Evolutionary conservation across 2,113 vertebrate genomes (phyloP).

Genomic region (Mastomys natalensis): DNA sequence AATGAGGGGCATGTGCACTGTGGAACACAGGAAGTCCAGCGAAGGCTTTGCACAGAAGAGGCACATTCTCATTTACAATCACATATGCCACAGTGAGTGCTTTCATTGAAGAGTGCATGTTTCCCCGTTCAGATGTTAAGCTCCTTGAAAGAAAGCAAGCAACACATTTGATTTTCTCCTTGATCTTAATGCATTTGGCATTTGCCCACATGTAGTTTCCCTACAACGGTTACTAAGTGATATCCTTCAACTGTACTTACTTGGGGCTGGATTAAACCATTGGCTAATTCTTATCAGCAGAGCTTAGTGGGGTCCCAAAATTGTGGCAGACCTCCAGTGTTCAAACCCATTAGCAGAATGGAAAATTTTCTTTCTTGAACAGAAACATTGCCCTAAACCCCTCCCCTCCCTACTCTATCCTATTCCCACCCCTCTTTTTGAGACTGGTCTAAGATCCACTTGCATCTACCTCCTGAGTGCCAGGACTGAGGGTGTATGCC

Average conservation of each 20-base stretch:
- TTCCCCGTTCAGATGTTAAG: conserved; percentile 10
- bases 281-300: conserved; percentile 46
- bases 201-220: conserved; percentile 40
- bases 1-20: neutral
- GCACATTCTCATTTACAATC: conserved; percentile 9
- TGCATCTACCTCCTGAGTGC: neutral
- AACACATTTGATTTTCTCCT: neutral
- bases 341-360: neutral
- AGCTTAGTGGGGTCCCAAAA: conserved; percentile 44
- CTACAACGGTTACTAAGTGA: conserved; percentile 55
- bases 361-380: conserved; percentile 43
- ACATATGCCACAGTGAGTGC: neutral
- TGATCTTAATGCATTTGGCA: conserved; percentile 49
- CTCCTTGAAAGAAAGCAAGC: conserved; percentile 34
- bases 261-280: neutral
- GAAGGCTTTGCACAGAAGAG: neutral
- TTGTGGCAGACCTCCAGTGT: neutral
- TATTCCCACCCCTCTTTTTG: neutral
- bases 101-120: conserved; percentile 39
- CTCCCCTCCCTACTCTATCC: too few species aligned
- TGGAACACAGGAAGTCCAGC: neutral
- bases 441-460: neutral
- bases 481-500: neutral
- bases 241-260: conserved; percentile 50
- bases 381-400: conserved; percentile 8